Percentiles rank a stretch among this genome's conserved stretches.
These are phyloP conservation scores for Polypterus bichir DNA, from an alignment of 2,113 vertebrate species.

Conservation along the genomic window DNA sequence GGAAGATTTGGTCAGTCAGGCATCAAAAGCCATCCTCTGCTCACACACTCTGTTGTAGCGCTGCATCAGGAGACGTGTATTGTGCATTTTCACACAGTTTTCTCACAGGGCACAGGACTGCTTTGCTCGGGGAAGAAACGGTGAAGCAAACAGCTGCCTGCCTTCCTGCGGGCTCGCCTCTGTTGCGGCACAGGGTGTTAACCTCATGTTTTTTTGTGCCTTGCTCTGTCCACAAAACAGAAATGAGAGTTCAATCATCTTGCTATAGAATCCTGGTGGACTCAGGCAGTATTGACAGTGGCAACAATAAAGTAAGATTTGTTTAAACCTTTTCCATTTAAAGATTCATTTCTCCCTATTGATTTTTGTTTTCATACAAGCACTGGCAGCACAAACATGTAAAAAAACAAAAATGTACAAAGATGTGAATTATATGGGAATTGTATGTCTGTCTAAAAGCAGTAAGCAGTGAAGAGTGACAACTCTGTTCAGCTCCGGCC, in stretches of 20 bases:
- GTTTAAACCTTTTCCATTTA: constrained; percentile 31
- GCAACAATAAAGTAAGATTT: background rate
- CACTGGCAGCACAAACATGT: constrained; percentile 25
- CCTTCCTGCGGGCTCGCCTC: background rate
- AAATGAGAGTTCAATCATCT: constrained; percentile 19
- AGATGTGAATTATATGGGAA: constrained; percentile 27
- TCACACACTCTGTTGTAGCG: constrained; percentile 47
- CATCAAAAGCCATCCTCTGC: constrained; percentile 68
- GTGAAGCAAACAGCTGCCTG: constrained; percentile 29
- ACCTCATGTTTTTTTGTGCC: background rate
- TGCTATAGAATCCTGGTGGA: constrained; percentile 19
- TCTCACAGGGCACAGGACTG: constrained; percentile 45
- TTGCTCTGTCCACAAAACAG: background rate
- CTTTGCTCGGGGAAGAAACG: constrained; percentile 37
- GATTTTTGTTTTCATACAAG: constrained; percentile 19
- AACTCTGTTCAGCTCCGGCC: too few species aligned
- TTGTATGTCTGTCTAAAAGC: too few species aligned
- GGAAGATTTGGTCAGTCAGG: constrained; percentile 76
- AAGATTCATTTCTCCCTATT: constrained; percentile 34
- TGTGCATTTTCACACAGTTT: constrained; percentile 59
- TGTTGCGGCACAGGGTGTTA: background rate
- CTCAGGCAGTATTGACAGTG: constrained; percentile 29
- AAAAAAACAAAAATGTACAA: constrained; percentile 18
- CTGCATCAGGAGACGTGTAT: constrained; percentile 34
- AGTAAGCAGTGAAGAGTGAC: too few species aligned